A percentile compares a stretch with the other conserved stretches of the same genome.
Conservation (phyloP, 2,888 invertebrate species). For the Reticulitermes lucifugus region DNA sequence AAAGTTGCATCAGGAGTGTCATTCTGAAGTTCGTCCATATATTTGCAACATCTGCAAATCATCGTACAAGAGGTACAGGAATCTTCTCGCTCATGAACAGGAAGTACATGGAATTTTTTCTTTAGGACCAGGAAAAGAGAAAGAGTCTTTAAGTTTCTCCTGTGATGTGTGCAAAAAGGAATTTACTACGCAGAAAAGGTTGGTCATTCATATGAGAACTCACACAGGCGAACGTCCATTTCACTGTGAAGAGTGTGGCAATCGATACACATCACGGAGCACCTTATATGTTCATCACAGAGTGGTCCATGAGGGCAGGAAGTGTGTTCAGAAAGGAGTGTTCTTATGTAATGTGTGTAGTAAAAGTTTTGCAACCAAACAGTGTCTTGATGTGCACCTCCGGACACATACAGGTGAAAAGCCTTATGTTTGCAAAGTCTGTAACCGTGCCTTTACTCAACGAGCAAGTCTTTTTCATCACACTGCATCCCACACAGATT, state of each 20-base stretch:
- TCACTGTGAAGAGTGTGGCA: slow-evolving; percentile 18
- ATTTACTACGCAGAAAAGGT: slow-evolving; percentile 36
- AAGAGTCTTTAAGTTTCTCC: slow-evolving; percentile 25
- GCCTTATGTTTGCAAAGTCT: slow-evolving; percentile 63
- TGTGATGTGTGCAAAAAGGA: slow-evolving; percentile 48
- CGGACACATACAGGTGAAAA: slow-evolving; percentile 61
- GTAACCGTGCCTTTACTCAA: slow-evolving; percentile 71
- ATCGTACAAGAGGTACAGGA: slow-evolving; percentile 66
- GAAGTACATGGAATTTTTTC: slow-evolving; percentile 37
- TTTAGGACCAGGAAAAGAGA: slow-evolving; percentile 22
- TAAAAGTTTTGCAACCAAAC: slow-evolving; percentile 62
- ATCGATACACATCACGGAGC: not conserved
- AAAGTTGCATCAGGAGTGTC: slow-evolving; percentile 65
- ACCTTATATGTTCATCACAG: slow-evolving; percentile 5
- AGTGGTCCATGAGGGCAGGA: slow-evolving; percentile 19
- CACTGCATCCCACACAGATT: slow-evolving; percentile 69
- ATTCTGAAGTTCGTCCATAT: slow-evolving; percentile 62
- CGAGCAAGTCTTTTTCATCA: slow-evolving; percentile 74
- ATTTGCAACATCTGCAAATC: slow-evolving; percentile 44
- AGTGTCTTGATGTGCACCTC: slow-evolving; percentile 63
- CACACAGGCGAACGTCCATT: slow-evolving; percentile 38
- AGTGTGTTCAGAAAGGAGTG: not conserved
- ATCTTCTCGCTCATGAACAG: slow-evolving; percentile 65
- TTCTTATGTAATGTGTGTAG: slow-evolving; percentile 8
- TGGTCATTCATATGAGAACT: slow-evolving; percentile 33